These are phyloP conservation scores for Chaetorhynchus papuensis DNA, from an alignment of 2,113 vertebrate genomes.

Conservation along the genomic window DNA sequence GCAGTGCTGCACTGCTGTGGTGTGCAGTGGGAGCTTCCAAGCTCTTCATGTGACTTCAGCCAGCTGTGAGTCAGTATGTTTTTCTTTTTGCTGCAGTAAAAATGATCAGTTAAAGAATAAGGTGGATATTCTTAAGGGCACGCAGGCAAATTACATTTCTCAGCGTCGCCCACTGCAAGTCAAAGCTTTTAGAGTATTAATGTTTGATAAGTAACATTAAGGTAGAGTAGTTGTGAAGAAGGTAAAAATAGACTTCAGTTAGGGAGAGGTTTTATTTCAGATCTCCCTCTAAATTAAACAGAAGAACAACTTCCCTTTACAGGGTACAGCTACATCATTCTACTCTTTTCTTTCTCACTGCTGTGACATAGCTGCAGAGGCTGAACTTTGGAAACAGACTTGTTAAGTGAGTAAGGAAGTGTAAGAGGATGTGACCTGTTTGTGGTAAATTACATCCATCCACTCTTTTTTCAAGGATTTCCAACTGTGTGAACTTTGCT, in stretches of 20 bases:
- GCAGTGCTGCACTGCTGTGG: not conserved
- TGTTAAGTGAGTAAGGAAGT: not conserved
- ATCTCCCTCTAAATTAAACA: slow-evolving; percentile 17
- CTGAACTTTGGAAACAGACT: not conserved
- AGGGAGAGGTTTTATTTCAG: slow-evolving; percentile 19
- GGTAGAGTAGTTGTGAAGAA: slow-evolving; percentile 26
- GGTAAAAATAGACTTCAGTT: slow-evolving; percentile 52
- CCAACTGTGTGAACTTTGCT: not conserved
- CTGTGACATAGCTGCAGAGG: not conserved
- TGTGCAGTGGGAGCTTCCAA: not conserved
- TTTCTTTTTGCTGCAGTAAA: slow-evolving; percentile 20
- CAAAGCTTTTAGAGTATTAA: slow-evolving; percentile 65
- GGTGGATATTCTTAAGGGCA: slow-evolving; percentile 39
- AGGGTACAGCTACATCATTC: not conserved
- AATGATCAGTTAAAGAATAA: slow-evolving; percentile 14
- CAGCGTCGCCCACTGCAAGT: not conserved
- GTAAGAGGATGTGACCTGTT: not conserved
- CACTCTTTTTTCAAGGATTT: not conserved
- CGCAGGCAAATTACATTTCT: slow-evolving; percentile 33
- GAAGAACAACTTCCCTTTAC: not conserved
- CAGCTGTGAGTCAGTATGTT: not conserved
- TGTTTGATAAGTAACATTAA: slow-evolving; percentile 62
- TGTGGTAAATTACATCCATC: not conserved
- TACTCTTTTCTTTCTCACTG: not conserved
- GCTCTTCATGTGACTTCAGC: slow-evolving; percentile 8